Evolutionary conservation across 2,888 invertebrate species (phyloP), one percentile per base, ranked within the genome.

Genomic region (Ametastegia equiseti): DNA sequence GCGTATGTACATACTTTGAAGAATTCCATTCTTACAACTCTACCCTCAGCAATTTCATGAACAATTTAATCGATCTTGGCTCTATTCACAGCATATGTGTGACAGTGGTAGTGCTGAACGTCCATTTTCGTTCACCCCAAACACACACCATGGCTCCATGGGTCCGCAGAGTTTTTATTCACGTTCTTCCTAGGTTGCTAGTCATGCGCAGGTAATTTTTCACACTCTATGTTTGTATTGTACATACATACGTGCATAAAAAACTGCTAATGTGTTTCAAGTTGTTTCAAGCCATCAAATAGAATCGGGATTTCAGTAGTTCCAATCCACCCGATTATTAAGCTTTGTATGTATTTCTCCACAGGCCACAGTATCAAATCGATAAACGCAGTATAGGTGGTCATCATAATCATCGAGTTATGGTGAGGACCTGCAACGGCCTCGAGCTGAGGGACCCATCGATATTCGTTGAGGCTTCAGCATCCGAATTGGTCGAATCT

Each of bases 131-230:
- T 82, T 98, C 98, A 86, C 98, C 99, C 85, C 97, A 98, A 92
- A 99, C 99, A 85, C 98, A 98, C 94, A 96, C 97, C 86, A 99
- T 99, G 98, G 97, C 98, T 84, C 97, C 97, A 80, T 98, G 98
- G 98, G 97, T 99, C 89, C 96, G 97, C 86, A 95, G 97, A 86
- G 96, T 99, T 89, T 98, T 98, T 94, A 97, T 98, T 90, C 98
- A 99, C 94, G 97, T 98, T 92, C 94, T 99, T 92, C 99, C 99
- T 88, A 95, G 97, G 87, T 94, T 98, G 90, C 94, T 98, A 89
- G 97, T 97, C 89, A 98, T 98, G 97, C 95, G 97, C 89, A 95
- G 98, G 91, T 91, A 88, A 88, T 45, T n/a, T 19, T 80, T 19
- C 2, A 19, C 11, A 45, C 45, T 33, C 33, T 30, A 63, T 36